These are phyloP conservation scores for Pagrus major DNA, from an alignment of 2,113 vertebrate genomes.

Conservation along the genomic window DNA sequence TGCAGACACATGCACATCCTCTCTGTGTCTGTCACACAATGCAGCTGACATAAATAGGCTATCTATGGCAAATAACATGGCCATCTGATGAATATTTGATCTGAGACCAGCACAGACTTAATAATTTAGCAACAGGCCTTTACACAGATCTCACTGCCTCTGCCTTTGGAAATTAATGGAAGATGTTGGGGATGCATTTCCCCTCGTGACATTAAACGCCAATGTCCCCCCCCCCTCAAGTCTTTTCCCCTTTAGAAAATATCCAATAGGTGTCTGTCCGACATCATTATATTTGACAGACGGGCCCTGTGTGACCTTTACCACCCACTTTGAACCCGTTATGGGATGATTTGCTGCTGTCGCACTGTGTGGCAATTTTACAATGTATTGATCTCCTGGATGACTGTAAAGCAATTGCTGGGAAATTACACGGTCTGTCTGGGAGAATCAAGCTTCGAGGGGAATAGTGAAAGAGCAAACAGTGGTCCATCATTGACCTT, in stretches of 20 bases:
- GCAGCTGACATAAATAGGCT: constrained; percentile 36
- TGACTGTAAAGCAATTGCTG: constrained; percentile 22
- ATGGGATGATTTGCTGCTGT: constrained; percentile 18
- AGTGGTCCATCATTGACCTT: neutral
- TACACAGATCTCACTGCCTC: constrained; percentile 15
- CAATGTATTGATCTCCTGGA: constrained; percentile 25
- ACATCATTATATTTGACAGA: constrained; percentile 24
- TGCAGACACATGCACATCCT: neutral
- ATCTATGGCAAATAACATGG: constrained; percentile 46
- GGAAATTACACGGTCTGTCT: neutral
- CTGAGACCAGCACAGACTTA: constrained; percentile 32
- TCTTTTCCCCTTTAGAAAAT: constrained; percentile 22
- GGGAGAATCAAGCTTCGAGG: neutral
- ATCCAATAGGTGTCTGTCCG: constrained; percentile 13
- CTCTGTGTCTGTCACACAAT: neutral
- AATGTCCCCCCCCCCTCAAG: neutral
- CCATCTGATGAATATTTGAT: constrained; percentile 66
- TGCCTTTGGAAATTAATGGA: constrained; percentile 3
- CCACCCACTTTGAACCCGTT: neutral
- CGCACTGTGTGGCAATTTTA: constrained; percentile 3
- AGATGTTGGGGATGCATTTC: neutral
- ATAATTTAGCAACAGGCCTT: constrained; percentile 58
- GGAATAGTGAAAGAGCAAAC: neutral
- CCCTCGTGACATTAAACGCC: constrained; percentile 9
- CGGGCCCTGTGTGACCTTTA: constrained; percentile 9